Conservation (phyloP, 2,888 invertebrate species). For the Acanthoscelides obtectus region DNA sequence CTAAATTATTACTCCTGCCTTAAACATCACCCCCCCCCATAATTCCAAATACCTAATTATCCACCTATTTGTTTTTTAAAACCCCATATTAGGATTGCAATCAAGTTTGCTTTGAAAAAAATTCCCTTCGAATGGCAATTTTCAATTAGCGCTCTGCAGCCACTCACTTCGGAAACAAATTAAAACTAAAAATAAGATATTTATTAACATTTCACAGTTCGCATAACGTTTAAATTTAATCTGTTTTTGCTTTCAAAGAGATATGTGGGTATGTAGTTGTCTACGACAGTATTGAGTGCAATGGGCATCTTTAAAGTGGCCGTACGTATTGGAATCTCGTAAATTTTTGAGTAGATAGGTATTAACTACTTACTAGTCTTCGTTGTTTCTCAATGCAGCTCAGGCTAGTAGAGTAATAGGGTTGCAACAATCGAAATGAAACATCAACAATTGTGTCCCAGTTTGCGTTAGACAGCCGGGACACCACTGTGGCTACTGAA, state of each 20-base stretch:
- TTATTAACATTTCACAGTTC: not conserved
- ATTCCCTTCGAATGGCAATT: not conserved
- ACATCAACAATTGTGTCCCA: too few relatives aligned
- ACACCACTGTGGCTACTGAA: too few relatives aligned
- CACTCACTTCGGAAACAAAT: not conserved
- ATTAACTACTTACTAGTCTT: too few relatives aligned
- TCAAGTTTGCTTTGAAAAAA: not conserved
- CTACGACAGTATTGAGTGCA: not conserved
- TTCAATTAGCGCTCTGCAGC: not conserved
- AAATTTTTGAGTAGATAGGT: not conserved
- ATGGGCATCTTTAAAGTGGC: not conserved
- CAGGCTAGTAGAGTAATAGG: too few relatives aligned
- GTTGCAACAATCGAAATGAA: too few relatives aligned
- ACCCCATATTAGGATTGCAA: too few relatives aligned
- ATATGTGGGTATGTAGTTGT: not conserved
- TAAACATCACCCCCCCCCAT: too few relatives aligned
- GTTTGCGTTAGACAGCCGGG: too few relatives aligned
- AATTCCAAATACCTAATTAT: too few relatives aligned
- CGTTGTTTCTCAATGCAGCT: too few relatives aligned
- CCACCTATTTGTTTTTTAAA: too few relatives aligned
- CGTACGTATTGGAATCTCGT: not conserved
- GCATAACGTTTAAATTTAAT: not conserved
- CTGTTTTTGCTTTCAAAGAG: not conserved
- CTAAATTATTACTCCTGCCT: too few relatives aligned
- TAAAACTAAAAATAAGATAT: not conserved